These are phyloP conservation scores for Halictus rubicundus DNA, from an alignment of 1,140 invertebrate species.

Conservation along the genomic window DNA sequence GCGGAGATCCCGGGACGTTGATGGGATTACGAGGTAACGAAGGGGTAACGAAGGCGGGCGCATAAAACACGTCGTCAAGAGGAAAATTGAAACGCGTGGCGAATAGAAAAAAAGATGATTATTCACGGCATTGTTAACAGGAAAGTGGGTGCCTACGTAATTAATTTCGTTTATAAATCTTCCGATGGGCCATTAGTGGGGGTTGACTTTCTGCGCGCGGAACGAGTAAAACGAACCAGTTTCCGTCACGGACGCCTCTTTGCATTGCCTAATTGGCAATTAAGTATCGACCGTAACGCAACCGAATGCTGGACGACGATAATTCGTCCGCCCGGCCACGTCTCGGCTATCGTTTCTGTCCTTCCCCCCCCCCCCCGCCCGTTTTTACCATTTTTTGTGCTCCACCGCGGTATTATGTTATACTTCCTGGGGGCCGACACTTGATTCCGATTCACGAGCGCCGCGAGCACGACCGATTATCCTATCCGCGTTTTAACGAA, in stretches of 20 bases:
- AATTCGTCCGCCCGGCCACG: slow-evolving; percentile 53
- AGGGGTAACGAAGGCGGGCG: slow-evolving; percentile 17
- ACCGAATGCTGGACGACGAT: slow-evolving; percentile 50
- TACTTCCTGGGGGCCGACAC: neutral
- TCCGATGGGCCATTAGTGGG: slow-evolving; percentile 49
- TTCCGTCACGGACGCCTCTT: slow-evolving; percentile 50
- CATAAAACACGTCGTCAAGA: slow-evolving; percentile 25
- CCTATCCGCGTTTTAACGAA: neutral
- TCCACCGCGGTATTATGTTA: slow-evolving; percentile 19
- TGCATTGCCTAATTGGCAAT: slow-evolving; percentile 69
- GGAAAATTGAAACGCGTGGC: slow-evolving; percentile 31
- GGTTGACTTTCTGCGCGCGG: slow-evolving; percentile 51
- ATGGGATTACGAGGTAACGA: neutral
- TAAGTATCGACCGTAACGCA: slow-evolving; percentile 62
- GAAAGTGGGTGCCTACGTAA: slow-evolving; percentile 57
- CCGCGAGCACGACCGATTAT: neutral
- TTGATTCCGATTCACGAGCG: slow-evolving; percentile 21
- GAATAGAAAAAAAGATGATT: slow-evolving; percentile 8
- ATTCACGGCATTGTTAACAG: slow-evolving; percentile 53
- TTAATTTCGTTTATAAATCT: slow-evolving; percentile 67
- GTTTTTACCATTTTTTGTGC: slow-evolving; percentile 11
- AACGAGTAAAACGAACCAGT: slow-evolving; percentile 59
- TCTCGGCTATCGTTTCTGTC: slow-evolving; percentile 36
- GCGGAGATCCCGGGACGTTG: slow-evolving; percentile 3
- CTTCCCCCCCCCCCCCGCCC: too few species aligned